Base-by-base conservation (phyloP, 2,888 invertebrate species). In the Slavum lentiscoides region DNA sequence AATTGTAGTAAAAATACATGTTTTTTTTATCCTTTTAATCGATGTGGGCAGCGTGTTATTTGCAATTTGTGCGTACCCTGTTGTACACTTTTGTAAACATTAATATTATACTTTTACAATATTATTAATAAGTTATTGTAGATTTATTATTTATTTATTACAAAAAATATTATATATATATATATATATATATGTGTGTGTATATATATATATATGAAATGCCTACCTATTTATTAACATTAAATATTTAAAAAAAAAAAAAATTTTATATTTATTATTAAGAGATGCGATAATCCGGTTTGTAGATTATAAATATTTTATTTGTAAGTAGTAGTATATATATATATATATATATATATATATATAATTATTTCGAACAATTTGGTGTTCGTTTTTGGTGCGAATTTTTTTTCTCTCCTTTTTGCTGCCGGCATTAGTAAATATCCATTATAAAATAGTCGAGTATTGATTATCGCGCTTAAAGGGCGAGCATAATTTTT, bases 301-400 rank as follows among this genome's bases (percentile, higher is more conserved):
- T 55, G 37, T 66, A 74, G 64, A 74, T 0, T 3, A 55, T 74
- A 74, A 55, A 66, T 66, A 74, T 74, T 74, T 74, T 66, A 74
- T 66, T 74, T 74, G 21, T 74, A 74, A 55, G 64, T 74, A 74
- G 74, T 17, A 66, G 55, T 11, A 55, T 53, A 53, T 21, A 43
- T 23, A 55, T 53, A 68, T 17, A 37, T 37, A 62, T 62, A 23
- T 30, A 30, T 30, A 62, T 70, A 55, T 55, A 53, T 68, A 49
- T 53, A 49, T 49, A 30, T 73, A 49, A 74, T 74, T 62, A 62
- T 74, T 74, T 72, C 59, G 43, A 72, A 72, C 43, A 6, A 30
- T 74, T n/a, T 66, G 39, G 55, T 53, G 53, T 43, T 43, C 9
- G 7, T 43, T 43, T 43, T 43, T 43, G 39, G 43, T 43, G 8